Base-by-base conservation (phyloP, 2,113 vertebrate species). In the Neolamprologus hecqui region DNA sequence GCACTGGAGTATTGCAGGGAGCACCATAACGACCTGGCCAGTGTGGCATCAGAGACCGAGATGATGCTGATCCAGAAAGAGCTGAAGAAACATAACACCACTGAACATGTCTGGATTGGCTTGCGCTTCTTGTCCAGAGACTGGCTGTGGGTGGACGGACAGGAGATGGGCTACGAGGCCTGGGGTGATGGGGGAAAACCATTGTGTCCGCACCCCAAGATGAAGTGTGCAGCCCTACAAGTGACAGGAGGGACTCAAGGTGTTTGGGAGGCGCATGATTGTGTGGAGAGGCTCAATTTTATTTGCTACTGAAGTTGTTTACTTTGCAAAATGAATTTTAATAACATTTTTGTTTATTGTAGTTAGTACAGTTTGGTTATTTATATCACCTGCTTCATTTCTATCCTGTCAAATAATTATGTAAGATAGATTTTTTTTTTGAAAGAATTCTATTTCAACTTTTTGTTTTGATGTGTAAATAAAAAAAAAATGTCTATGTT, bases 231-330 rank as follows among this genome's bases (percentile, higher is more conserved):
- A 2, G 90, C 84, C 8, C 47, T 91, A 3, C 9, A 35, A 28
- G 49, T 85, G 7, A 63, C 1, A 17, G 83, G 8, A 37, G 12
- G 14, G 8, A 53, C 7, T 4, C n/a, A 19, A 17, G 5, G 3
- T 2, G 70, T 57, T 5, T 93, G 91, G 92, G 28, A 86, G 28
- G 68, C 60, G 33, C 12, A 2, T 15, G 10, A 88, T 77, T 93
- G 91, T 35, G 79, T 55, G 10, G 81, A 92, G 42, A 88, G 5
- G 54, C 68, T 84, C 6, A 9, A 49, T 73, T 94, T 93, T 31
- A 12, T 93, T 35, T 93, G 92, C 28, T 87, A 90, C 51, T 91
- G 47, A 92, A 57, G 54, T 26, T 57, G 21, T 57, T 26, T 57
- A 57, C 54, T 57, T 14, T 26, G 21, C 54, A 26, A 57, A 26